phyloP scores from a whole-genome alignment of 30 jellyfish, hydroid and myxozoan genomes.

The Aurelia coerulea region DNA sequence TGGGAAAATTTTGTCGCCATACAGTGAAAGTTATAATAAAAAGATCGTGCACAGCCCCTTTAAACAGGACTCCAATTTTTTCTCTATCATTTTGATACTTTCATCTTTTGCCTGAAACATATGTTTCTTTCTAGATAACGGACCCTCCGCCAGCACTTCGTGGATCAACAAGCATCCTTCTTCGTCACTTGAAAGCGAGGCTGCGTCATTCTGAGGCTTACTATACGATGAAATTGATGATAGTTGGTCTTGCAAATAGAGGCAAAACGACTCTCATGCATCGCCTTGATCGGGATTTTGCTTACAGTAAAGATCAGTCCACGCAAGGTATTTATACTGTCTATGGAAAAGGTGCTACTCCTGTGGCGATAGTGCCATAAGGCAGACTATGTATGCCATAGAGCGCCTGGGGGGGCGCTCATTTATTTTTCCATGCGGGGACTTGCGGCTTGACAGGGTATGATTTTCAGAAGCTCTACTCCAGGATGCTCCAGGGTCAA shows the following conservation, averaged over 20 bases:
- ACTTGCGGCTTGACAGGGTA: too few species aligned
- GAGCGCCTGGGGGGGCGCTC: too few species aligned
- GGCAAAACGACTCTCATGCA: slow-evolving; percentile 79
- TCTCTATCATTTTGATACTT: not conserved
- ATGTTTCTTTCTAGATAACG: slow-evolving; percentile 32
- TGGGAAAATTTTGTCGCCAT: too few species aligned
- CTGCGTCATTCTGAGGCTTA: slow-evolving; percentile 67
- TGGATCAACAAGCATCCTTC: slow-evolving; percentile 21
- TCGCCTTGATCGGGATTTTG: slow-evolving; percentile 45
- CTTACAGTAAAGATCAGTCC: slow-evolving; percentile 30
- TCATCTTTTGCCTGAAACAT: not conserved
- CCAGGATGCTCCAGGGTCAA: too few species aligned
- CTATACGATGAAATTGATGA: slow-evolving; percentile 65
- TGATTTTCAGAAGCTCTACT: too few species aligned
- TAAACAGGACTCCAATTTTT: too few species aligned
- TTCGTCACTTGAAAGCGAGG: slow-evolving; percentile 50
- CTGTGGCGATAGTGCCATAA: not conserved
- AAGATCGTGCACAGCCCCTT: too few species aligned
- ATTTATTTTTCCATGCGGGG: too few species aligned
- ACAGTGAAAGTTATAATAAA: too few species aligned
- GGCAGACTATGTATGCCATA: not conserved
- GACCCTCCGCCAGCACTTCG: slow-evolving; percentile 70
- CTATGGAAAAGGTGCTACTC: too few species aligned
- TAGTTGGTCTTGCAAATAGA: slow-evolving; percentile 59
- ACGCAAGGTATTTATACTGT: slow-evolving; percentile 42